Evolutionary conservation across 2,888 invertebrate species (phyloP), one percentile per base, ranked within the genome.

Genomic region (Dyspetes luteomarginatus): DNA sequence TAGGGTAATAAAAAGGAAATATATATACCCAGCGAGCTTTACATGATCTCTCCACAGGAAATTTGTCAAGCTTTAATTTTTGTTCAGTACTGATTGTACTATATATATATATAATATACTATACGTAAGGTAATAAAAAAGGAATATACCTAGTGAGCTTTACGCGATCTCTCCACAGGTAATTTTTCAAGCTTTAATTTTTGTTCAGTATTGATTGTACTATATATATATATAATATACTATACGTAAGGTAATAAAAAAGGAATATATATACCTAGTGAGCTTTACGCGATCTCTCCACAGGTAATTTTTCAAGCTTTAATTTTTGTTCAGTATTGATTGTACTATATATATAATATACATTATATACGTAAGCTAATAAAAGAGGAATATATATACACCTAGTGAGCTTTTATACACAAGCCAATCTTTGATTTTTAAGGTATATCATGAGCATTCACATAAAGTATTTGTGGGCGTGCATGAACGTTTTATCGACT

Each of bases 401-500:
- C 41, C 22, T 24, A 28, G 26, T 43, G 67, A 28, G n/a, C 36
- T 50, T 56, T 78, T 43, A 52, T 50, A 52, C 52, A 43, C 15
- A 65, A 52, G 65, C 19, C 52, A 19, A 24, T 15, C 36, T 36
- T 4, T 5, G 17, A 28, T 28, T 5, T 68, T 1, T 7, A 3
- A 19, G 43, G 48, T 45, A 15, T 43, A 48, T 43, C 17, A 45
- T 12, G 3, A 7, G 17, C 7, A 75, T 36, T 24, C 17, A 24
- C 58, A 43, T 50, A 60, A 62, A 36, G 17, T 36, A 41, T 75
- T 62, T 43, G 52, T 60, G 15, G 43, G 52, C 26, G 67, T 72
- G 50, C 52, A 68, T 68, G 56, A 28, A 77, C 45, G 36, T 72
- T 77, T 77, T 78, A 83, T 83, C 81, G 82, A 79, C 81, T 83